Base-by-base conservation (phyloP, 2,888 invertebrate genomes). In the Andrena bicolor region DNA sequence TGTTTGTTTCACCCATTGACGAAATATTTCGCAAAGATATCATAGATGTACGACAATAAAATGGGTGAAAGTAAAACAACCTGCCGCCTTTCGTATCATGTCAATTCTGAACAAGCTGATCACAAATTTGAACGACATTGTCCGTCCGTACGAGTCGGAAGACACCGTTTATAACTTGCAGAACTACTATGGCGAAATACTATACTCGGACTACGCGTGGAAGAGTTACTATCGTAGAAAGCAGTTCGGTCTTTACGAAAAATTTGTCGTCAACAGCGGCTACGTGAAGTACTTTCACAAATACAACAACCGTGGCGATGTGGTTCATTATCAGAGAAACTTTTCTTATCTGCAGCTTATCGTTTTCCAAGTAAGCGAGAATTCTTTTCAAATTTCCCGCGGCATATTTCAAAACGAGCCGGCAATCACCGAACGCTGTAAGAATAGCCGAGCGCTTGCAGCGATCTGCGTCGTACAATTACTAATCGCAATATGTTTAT, bases 121-220 rank as follows among this genome's bases (percentile, higher is more conserved):
- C 28, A 53, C 80, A 48, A 66, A 35, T 16, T 61, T 85, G 48
- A 74, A 56, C 73, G 58, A 83, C 53, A 66, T 78, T 51, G 26
- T 83, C 4, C 80, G 64, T n/a, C 80, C 83, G 32, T 85, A 78
- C 58, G 85, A 86, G 76, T 85, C 85, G 23, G 85, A 86, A 66
- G 85, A 86, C n/a, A 80, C 63, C 8, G n/a, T 75, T 72, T 86
- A 83, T 70, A 77, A 76, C 51, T 64, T 76, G 3, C 73, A 76
- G 76, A 86, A 77, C 77, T 80, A 83, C 16, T 76, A 78, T n/a
- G 56, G 60, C 16, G 76, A 83, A 65, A 60, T 82, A 35, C 5
- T 77, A 23, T 7, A 74, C n/a, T 58, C 82, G 28, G 76, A 80
- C 20, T 80, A 72, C 41, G 35, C 77, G 26, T 85, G 74, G 75